Evolutionary conservation across 2,797 vertebrate genomes (phyloP), one percentile per base, ranked within the genome.

Genomic region (Sebastes steindachneri): DNA sequence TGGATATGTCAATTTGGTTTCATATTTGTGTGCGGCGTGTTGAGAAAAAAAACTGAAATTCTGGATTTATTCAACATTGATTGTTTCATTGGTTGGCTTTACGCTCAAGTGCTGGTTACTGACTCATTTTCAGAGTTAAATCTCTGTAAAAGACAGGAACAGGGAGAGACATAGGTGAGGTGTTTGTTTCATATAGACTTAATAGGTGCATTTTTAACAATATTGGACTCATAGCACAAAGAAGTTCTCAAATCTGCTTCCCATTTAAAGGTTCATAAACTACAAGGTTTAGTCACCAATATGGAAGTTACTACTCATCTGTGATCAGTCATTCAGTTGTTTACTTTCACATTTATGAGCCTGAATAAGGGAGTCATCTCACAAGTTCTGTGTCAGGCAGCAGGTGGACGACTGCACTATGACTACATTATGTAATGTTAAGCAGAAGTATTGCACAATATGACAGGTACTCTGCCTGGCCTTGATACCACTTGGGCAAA

Each of bases 401-500:
- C 19, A 31, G 17, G 35, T 64, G n/a, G 37, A 57, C 65, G 54
- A 78, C 4, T 7, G 67, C 51, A 45, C 58, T 33, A 26, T 69
- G 55, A 57, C 25, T 3, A 37, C 15, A 12, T 57, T 28, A 57
- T 54, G 21, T 63, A 51, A 53, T 4, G 1, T 5, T 35, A 48
- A 66, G 9, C 21, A 65, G 41, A 59, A 10, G 10, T 17, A 25
- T 63, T 79, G n/a, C 23, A 9, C 4, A 51, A 54, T 73, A 3
- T 26, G 25, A 23, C 4, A 33, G 10, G 9, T 6, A 26, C 48
- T 31, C 59, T 63, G 33, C 12, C 12, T 21, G 19, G 2, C 17
- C 10, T n/a, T 45, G 29, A n/a, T 35, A 31, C 5, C 25, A 68
- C 31, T 54, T 55, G 70, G 9, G 15, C 76, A 78, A 80, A 80